Base-by-base conservation (phyloP, 2,888 invertebrate genomes). In the Hypselothyrea guttata region DNA sequence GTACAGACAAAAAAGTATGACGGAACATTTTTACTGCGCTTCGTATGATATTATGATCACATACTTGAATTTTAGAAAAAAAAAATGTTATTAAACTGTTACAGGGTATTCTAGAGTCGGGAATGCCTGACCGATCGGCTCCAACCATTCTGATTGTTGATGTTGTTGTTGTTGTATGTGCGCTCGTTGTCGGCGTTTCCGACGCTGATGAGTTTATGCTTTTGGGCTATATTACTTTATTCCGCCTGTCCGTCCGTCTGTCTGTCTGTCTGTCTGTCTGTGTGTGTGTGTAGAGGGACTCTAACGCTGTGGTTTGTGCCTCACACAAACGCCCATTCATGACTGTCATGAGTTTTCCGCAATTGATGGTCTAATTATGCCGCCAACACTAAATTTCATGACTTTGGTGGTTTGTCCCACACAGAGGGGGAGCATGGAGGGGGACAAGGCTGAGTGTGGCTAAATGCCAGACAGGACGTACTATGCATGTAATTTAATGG, bases 291-390 rank as follows among this genome's bases (percentile, higher is more conserved):
- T 31, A 4, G 33, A 28, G 31, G 46, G 22, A 48, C 49, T 54
- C 55, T 59, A 48, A 53, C 59, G 63, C 59, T 73, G 77, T 40
- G 81, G 84, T 72, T 35, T 53, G 35, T 40, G 22, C 57, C 30
- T 49, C 55, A 68, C 69, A 71, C 60, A 54, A 7, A 53, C 59
- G 55, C 54, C 62, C 83, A 82, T 83, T 82, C 83, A 75, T 79
- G 85, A 74, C 81, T 76, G 85, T 83, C 82, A 85, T 87, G 88
- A 86, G 87, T 85, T 86, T 84, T 75, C 78, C 83, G 77, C 88
- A 88, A 89, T 87, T 88, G 88, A 89, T 88, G 89, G 88, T 89
- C 86, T 87, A 88, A 88, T 88, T 88, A 88, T 86, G 86, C 86
- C 87, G 79, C 81, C 84, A 86, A 81, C 77, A 78, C 72, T 73